These are phyloP conservation scores for Chinchilla lanigera DNA, from an alignment of 2,113 vertebrate genomes.

Conservation along the genomic window DNA sequence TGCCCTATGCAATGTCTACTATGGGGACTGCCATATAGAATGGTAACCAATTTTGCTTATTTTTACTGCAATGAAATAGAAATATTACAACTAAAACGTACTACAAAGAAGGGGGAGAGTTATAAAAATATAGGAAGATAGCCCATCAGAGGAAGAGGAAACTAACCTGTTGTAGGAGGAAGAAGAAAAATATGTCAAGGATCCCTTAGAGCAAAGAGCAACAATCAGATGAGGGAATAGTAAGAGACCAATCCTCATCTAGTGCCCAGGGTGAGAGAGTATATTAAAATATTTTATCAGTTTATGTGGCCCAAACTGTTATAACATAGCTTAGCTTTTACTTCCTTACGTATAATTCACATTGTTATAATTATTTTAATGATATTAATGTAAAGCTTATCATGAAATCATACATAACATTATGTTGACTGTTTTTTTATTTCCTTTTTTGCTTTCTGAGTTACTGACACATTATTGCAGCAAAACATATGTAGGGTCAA, in stretches of 20 bases:
- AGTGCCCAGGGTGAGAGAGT: background rate
- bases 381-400: constrained; percentile 32
- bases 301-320: background rate
- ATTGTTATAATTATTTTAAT: constrained; percentile 30
- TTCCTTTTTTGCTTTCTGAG: constrained; percentile 78
- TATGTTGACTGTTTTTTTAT: constrained; percentile 64
- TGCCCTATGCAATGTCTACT: background rate
- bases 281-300: background rate
- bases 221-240: background rate
- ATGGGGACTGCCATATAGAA: background rate
- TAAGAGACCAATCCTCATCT: background rate
- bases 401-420: constrained; percentile 20
- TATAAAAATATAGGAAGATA: background rate
- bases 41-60: background rate
- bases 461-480: constrained; percentile 85
- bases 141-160: background rate
- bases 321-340: background rate
- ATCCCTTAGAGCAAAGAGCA: background rate
- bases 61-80: background rate
- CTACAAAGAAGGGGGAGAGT: background rate
- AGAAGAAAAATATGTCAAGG: background rate
- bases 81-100: background rate
- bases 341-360: background rate
- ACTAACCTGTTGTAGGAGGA: background rate
- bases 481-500: constrained; percentile 90